Evolutionary conservation across 2,888 invertebrate species (phyloP).

Genomic region (Rhagonycha lutea): DNA sequence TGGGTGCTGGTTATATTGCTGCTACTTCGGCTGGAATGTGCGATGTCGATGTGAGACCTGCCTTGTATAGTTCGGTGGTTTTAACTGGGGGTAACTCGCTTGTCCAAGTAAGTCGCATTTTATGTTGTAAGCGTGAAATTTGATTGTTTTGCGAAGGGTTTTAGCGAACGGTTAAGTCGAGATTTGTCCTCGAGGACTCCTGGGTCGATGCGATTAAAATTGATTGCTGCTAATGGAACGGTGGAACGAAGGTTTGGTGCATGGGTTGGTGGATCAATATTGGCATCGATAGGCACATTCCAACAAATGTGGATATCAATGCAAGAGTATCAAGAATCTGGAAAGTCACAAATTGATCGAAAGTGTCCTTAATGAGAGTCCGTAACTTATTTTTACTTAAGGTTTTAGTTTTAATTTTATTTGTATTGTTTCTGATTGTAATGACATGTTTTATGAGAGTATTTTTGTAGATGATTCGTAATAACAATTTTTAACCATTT

Average conservation of each 20-base stretch:
- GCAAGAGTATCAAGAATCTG: conserved; percentile 98
- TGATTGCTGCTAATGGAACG: conserved; percentile 88
- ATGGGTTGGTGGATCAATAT: conserved; percentile 98
- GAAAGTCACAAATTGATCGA: conserved; percentile 94
- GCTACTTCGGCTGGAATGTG: conserved; percentile 93
- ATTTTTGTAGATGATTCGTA: conserved; percentile 1
- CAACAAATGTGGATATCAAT: conserved; percentile 99
- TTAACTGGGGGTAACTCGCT: conserved; percentile 94
- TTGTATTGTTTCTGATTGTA: neutral
- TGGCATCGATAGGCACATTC: conserved; percentile 98
- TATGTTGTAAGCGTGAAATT: neutral
- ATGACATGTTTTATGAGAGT: neutral
- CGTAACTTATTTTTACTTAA: conserved; percentile 1
- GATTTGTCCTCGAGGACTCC: conserved; percentile 88
- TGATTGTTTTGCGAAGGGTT: conserved; percentile 67
- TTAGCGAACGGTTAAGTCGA: conserved; percentile 88
- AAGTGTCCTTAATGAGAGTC: conserved; percentile 80
- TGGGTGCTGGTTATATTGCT: conserved; percentile 85
- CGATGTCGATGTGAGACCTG: conserved; percentile 96
- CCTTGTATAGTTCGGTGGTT: conserved; percentile 93
- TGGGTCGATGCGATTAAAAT: conserved; percentile 91
- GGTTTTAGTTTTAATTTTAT: conserved; percentile 11
- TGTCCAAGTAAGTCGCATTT: conserved; percentile 63
- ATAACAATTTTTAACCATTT: neutral
- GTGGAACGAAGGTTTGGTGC: conserved; percentile 93